Base-by-base conservation (phyloP, 2,797 vertebrate genomes). In the Delichon dasypus region DNA sequence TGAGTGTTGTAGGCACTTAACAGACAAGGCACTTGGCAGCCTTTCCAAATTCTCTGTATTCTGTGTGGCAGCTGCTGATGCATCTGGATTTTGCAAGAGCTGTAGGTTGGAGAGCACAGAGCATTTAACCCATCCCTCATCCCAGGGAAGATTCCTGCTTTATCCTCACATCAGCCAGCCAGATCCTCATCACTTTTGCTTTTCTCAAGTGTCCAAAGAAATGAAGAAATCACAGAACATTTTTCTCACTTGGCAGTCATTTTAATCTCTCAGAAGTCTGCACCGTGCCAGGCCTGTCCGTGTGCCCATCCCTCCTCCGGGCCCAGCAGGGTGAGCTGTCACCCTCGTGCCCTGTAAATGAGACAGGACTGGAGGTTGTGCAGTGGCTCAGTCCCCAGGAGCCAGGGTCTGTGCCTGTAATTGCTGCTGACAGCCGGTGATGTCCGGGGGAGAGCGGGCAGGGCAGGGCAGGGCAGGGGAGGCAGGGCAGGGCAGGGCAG, bases 21-120 rank as follows among this genome's bases (percentile, higher is more conserved):
- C 65, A 53, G 60, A 34, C 90, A 64, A 72, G 87, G 79, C 58
- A 40, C 72, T 86, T 71, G 91, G 81, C 93, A 92, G 91, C 61
- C 74, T 80, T 30, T 77, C 72, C 2, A 34, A 26, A 71, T 27
- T 38, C 48, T 47, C 44, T n/a, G 0, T 40, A 4, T 26, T 58
- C 92, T 55, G 74, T 74, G 7, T 13, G 7, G 81, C 75, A 54
- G 87, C 92, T 94, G 84, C 60, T 29, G 77, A 29, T 47, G 45
- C 81, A 51, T 55, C 81, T 89, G 72, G 61, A 34, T 70, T 72
- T 22, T 50, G 66, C 73, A 44, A 84, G 32, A 75, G 64, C 20
- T 7, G 47, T 5, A 38, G 58, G 58, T 8, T 45, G 73, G 83
- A 55, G 48, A 64, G 54, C 14, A 3, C 65, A 4, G 90, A 67